Percentiles rank a stretch among this genome's conserved stretches.
These are phyloP conservation scores for Stomorhina lunata DNA, from an alignment of 2,888 invertebrate species.

Conservation along the genomic window DNA sequence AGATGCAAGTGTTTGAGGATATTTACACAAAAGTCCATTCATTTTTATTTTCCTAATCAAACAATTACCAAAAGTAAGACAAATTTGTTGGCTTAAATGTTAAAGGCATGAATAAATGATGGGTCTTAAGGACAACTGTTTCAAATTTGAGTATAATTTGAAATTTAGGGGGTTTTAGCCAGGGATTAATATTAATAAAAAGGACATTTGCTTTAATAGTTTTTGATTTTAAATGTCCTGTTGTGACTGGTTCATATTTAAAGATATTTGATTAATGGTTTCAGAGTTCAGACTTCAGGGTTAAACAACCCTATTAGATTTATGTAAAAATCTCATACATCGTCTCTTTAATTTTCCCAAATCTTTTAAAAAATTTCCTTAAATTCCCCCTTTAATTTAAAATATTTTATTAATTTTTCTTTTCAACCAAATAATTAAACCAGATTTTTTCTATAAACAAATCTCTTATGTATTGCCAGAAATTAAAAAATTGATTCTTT, in stretches of 20 bases:
- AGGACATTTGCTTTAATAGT: constrained; percentile 52
- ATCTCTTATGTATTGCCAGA: neutral
- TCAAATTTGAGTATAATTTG: neutral
- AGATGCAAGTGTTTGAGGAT: neutral
- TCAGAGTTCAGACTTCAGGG: neutral
- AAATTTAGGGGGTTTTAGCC: constrained; percentile 5
- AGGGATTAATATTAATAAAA: constrained; percentile 46
- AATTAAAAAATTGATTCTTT: no score
- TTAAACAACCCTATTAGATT: neutral
- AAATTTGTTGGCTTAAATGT: constrained; percentile 34
- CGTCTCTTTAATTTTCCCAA: neutral
- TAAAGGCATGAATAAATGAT: neutral
- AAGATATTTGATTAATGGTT: constrained; percentile 57
- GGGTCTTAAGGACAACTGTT: constrained; percentile 45
- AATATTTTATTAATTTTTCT: neutral
- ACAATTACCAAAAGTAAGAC: constrained; percentile 62
- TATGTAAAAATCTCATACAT: neutral
- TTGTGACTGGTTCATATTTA: constrained; percentile 61
- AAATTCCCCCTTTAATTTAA: neutral
- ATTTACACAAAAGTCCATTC: constrained; percentile 20
- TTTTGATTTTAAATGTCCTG: constrained; percentile 58
- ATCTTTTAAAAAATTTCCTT: neutral
- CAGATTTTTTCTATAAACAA: constrained; percentile 1
- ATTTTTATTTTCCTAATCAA: constrained; percentile 47
- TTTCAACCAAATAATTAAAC: constrained; percentile 27